These are phyloP conservation scores for Tinea semifulvella DNA, from an alignment of 2,888 invertebrate species.

Conservation along the genomic window DNA sequence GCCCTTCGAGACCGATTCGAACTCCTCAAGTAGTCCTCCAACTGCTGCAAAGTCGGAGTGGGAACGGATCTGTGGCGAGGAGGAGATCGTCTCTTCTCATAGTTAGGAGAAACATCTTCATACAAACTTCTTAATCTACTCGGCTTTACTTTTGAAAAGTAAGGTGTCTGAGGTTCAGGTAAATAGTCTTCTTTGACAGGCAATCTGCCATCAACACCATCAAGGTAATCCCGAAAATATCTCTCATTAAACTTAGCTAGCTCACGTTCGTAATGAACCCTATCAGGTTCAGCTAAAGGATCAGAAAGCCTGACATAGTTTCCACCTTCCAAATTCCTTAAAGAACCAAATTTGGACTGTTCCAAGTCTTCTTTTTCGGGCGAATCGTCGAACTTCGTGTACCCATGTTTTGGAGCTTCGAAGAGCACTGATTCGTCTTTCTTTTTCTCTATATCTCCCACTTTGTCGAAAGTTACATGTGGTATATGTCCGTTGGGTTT, in stretches of 20 bases:
- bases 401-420: constrained; percentile 34
- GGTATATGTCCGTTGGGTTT: constrained; percentile 7
- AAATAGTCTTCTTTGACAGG: constrained; percentile 51
- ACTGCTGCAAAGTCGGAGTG: constrained; percentile 55
- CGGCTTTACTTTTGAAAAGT: constrained; percentile 54
- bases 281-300: constrained; percentile 43
- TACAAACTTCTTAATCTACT: constrained; percentile 43
- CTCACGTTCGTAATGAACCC: constrained; percentile 51
- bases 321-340: constrained; percentile 47
- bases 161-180: constrained; percentile 57
- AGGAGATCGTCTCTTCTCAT: constrained; percentile 39
- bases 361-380: constrained; percentile 39
- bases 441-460: constrained; percentile 35
- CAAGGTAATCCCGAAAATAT: constrained; percentile 49
- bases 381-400: constrained; percentile 35
- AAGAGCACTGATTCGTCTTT: constrained; percentile 34
- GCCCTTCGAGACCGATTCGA: constrained; percentile 40
- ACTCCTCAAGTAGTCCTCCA: constrained; percentile 54
- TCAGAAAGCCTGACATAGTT: constrained; percentile 51
- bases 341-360: constrained; percentile 54
- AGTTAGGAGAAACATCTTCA: constrained; percentile 46
- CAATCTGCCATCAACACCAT: constrained; percentile 42
- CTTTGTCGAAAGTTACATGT: constrained; percentile 31
- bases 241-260: constrained; percentile 54
- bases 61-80: constrained; percentile 49